These are phyloP conservation scores for Lepus oiostolus DNA, from an alignment of 2,797 vertebrate genomes.

Conservation along the genomic window DNA sequence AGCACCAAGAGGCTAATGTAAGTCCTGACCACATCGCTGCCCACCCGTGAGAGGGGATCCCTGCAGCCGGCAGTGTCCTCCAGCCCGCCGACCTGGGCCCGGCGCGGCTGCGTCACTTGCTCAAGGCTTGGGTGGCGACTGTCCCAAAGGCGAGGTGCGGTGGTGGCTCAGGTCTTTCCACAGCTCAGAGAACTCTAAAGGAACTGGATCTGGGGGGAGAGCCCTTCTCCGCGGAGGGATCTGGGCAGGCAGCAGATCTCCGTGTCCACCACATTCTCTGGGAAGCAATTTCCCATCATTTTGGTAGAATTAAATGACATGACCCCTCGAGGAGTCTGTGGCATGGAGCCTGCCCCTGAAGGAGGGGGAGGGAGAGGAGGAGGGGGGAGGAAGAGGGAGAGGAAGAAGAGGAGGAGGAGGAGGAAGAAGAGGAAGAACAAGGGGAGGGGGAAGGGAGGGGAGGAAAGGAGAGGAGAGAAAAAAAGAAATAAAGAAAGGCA, in stretches of 20 bases:
- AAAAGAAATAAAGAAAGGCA: no score
- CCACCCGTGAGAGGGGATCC: background rate
- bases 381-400: background rate
- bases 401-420: background rate
- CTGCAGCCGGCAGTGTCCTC: background rate
- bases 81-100: background rate
- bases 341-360: background rate
- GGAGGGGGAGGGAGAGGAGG: background rate
- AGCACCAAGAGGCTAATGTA: background rate
- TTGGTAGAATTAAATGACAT: background rate
- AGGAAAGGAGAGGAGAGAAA: no score
- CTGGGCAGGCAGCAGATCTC: background rate
- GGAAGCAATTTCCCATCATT: background rate
- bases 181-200: background rate
- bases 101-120: rapidly evolving
- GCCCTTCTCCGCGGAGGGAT: background rate
- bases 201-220: background rate
- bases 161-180: background rate
- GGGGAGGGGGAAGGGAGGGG: no score
- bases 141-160: no score
- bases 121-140: background rate
- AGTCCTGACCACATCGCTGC: no score
- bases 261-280: background rate
- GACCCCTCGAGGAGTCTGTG: background rate
- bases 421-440: no score